Evolutionary conservation across 2,888 invertebrate species (phyloP), one percentile per base, ranked within the genome.

Genomic region (Loripinus fragilis): DNA sequence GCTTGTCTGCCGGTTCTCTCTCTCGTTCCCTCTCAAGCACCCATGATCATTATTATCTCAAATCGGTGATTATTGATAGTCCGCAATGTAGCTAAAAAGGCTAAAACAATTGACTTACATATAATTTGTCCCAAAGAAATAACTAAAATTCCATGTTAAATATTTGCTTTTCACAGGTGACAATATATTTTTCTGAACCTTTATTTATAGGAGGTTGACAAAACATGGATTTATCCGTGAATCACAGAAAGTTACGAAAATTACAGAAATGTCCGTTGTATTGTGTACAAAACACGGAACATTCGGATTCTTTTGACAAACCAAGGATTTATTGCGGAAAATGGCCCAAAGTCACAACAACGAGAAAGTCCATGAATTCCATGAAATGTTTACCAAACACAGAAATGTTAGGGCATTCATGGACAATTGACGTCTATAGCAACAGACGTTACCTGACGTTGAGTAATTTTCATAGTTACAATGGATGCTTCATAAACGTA

Each of bases 151-250:
- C n/a, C n/a, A n/a, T n/a, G n/a, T n/a, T n/a, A n/a, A n/a, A n/a
- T n/a, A n/a, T n/a, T n/a, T n/a, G n/a, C n/a, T n/a, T n/a, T n/a
- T n/a, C n/a, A n/a, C n/a, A n/a, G n/a, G n/a, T n/a, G n/a, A n/a
- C n/a, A n/a, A n/a, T n/a, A n/a, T n/a, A n/a, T n/a, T n/a, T n/a
- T n/a, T n/a, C n/a, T n/a, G n/a, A n/a, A n/a, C n/a, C n/a, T n/a
- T n/a, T n/a, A n/a, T n/a, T n/a, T n/a, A n/a, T n/a, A n/a, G 45
- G 45, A 45, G 45, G 45, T 45, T 45, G 45, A 45, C 45, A 45
- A 45, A 45, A 12, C 45, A 17, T 5, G 45, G 45, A 45, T 12
- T 3, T 17, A 15, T 45, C 45, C 7, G 10, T 5, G n/a, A 20
- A 15, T 45, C 45, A 45, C 17, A 20, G 45, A 45, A 45, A 45